Base-by-base conservation (phyloP, 1,140 invertebrate species). In the Atta colombica region DNA sequence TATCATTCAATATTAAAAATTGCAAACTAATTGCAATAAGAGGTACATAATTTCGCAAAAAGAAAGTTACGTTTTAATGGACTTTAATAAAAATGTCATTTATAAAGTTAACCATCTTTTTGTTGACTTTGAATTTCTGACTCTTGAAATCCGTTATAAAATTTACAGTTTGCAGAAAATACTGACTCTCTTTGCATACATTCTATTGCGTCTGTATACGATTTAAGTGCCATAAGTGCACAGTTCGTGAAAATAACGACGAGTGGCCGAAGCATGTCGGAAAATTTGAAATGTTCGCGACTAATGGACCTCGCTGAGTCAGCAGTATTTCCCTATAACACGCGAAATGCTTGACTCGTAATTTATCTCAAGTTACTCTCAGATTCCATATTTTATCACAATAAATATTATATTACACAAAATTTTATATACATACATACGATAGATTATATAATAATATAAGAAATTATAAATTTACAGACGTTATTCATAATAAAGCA, bases 271-370 rank as follows among this genome's bases (percentile, higher is more conserved):
- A 12, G 53, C 55, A 75, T 49, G 53, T 74, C 58, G 35, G 69
- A 84, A 84, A 84, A 84, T 55, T 84, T 55, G 68, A 84, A 74
- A 80, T 58, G 45, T 3, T 65, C 25, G 55, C 55, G 68, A 45
- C 63, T 77, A 77, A 45, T 68, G 77, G 49, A 68, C 77, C 61
- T 69, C 63, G 16, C 66, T 55, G 49, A 39, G 77, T 69, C 49
- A 66, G 77, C 77, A 80, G n/a, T 69, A 80, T 80, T 80, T 80
- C 16, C 16, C 31, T 39, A n/a, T 66, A 69, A 28, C 63, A 55
- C 28, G 45, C n/a, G 49, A 80, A 80, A 69, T 55, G n/a, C 63
- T 69, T 18, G 77, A 55, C 61, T 53, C 63, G 45, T 18, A 6
- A 68, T 68, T 21, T 69, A 80, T 68, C 35, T n/a, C 61, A 35